Base-by-base conservation (phyloP, 2,113 vertebrate species). In the Meleagris gallopavo region DNA sequence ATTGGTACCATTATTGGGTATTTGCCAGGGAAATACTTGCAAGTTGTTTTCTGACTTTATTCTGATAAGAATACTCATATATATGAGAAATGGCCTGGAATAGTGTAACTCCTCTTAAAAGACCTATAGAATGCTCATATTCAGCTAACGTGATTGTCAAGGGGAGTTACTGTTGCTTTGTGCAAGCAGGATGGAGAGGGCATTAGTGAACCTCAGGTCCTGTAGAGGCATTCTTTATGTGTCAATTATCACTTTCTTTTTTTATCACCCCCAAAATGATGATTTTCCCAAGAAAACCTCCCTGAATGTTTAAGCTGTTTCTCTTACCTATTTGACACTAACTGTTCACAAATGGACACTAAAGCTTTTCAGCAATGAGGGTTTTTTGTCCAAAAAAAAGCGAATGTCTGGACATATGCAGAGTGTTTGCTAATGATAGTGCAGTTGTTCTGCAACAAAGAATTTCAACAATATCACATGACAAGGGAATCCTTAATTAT, bases 401-500 rank as follows among this genome's bases (percentile, higher is more conserved):
- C 43, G 86, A 89, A 88, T 46, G 48, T 52, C 82, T 95, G 77
- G 83, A 45, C 76, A 66, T 27, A 93, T 83, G 50, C 46, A 70
- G 25, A 29, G 12, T 93, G 52, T 92, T 95, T 93, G 74, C 57
- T 81, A 80, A 88, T 84, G 78, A 85, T 66, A 54, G 10, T 34
- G 38, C 79, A 79, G 29, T 90, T 93, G 65, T 79, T 86, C 75
- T 79, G 65, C 72, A 84, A 82, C 19, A 69, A 83, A 84, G 70
- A 89, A 89, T 88, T 96, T 65, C 76, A 86, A 58, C 82, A 88
- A 48, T 69, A 84, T 73, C 61, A 83, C 0, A 1, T 86, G 75
- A 94, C 78, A 77, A 93, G 76, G 72, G 60, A 96, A 78, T 86
- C 57, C 54, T 88, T 95, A 94, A 89, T 92, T 96, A 86, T 87